Conservation (phyloP, 2,888 invertebrate genomes). For the Eupithecia dodoneata region DNA sequence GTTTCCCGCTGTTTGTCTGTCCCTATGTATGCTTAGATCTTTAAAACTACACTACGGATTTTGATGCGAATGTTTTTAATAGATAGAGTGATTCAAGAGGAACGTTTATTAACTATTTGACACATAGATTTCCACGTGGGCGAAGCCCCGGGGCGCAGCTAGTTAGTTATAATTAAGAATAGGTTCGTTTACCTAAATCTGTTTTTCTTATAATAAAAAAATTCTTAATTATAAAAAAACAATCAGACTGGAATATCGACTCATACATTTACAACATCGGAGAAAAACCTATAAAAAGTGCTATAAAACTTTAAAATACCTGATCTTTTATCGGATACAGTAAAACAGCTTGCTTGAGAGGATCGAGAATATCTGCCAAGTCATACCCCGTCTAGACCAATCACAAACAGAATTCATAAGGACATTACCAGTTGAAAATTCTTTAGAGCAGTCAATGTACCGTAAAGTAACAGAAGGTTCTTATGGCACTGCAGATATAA, state of each 20-base stretch:
- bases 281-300: slow-evolving; percentile 11
- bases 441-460: slow-evolving; percentile 39
- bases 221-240: neutral
- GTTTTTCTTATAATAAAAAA: neutral
- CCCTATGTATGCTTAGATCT: too few species aligned
- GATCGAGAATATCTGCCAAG: slow-evolving; percentile 21
- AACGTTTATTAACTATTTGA: too few species aligned
- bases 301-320: slow-evolving; percentile 19
- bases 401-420: slow-evolving; percentile 33
- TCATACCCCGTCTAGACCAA: slow-evolving; percentile 32
- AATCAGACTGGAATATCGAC: neutral
- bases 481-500: slow-evolving; percentile 8
- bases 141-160: too few species aligned
- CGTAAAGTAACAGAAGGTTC: slow-evolving; percentile 37
- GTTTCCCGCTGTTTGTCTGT: too few species aligned
- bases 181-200: neutral
- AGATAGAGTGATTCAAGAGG: too few species aligned
- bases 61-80: too few species aligned
- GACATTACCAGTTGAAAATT: slow-evolving; percentile 38
- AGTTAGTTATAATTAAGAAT: too few species aligned
- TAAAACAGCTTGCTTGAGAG: slow-evolving; percentile 7
- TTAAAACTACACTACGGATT: too few species aligned
- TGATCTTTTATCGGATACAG: slow-evolving; percentile 13
- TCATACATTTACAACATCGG: neutral
- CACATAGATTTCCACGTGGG: too few species aligned